These are phyloP conservation scores for Zaprionus africanus DNA, from an alignment of 1,140 invertebrate genomes.

Conservation along the genomic window DNA sequence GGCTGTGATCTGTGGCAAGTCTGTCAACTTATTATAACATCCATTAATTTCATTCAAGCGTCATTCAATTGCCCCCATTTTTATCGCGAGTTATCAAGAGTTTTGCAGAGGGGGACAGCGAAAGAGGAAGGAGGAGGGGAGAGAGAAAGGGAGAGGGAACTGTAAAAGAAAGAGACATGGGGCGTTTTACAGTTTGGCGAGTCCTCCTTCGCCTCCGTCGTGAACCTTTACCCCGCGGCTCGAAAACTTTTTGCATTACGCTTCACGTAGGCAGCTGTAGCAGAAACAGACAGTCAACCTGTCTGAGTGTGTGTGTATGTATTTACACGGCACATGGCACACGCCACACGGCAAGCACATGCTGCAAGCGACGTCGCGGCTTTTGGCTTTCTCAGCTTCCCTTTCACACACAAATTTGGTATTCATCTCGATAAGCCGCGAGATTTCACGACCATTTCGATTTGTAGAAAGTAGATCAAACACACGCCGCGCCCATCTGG, in stretches of 20 bases:
- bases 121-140: background rate
- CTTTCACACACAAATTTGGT: constrained; percentile 27
- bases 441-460: constrained; percentile 25
- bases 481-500: background rate
- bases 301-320: background rate
- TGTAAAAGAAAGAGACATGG: constrained; percentile 7
- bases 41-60: constrained; percentile 83
- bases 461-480: constrained; percentile 21
- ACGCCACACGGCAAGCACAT: background rate
- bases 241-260: constrained; percentile 68
- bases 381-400: background rate
- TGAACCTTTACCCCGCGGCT: background rate
- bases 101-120: constrained; percentile 45
- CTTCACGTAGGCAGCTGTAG: constrained; percentile 27
- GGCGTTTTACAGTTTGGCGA: constrained; percentile 9
- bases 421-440: constrained; percentile 32
- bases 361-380: background rate
- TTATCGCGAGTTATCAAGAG: constrained; percentile 74
- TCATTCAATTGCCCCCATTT: constrained; percentile 82
- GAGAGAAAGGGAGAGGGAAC: constrained; percentile 7
- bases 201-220: constrained; percentile 5
- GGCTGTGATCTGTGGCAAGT: constrained; percentile 47
- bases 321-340: constrained; percentile 5
- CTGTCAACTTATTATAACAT: constrained; percentile 83
- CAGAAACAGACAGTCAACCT: constrained; percentile 1